A percentile compares a stretch with the other conserved stretches of the same genome.
These are phyloP conservation scores for Eupelmus urozonus DNA, from an alignment of 2,888 invertebrate genomes.

Conservation along the genomic window DNA sequence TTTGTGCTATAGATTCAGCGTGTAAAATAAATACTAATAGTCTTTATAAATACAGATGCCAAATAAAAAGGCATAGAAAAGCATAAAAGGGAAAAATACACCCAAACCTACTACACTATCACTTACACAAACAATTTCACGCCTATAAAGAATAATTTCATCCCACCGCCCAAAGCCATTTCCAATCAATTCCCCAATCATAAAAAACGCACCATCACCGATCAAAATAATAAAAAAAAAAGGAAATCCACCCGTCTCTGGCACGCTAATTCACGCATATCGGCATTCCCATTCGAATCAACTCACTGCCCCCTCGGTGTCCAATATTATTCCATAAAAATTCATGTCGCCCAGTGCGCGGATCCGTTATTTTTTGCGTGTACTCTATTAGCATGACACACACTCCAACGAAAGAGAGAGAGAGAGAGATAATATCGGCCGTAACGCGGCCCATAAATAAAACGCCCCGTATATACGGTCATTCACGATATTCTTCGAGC, in stretches of 20 bases:
- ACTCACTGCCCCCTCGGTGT: background rate
- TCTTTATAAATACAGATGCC: too few relatives aligned
- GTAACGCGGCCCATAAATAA: constrained; percentile 57
- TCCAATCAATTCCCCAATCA: constrained; percentile 52
- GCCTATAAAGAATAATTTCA: background rate
- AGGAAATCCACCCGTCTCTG: background rate
- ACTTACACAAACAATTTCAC: constrained; percentile 11
- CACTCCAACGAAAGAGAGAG: constrained; percentile 23
- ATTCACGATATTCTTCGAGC: constrained; percentile 19
- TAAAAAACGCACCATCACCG: constrained; percentile 29
- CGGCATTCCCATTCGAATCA: constrained; percentile 5
- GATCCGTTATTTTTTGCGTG: constrained; percentile 12
- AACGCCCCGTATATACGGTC: constrained; percentile 20
- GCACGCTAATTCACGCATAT: constrained; percentile 44
- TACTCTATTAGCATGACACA: constrained; percentile 60
- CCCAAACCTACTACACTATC: background rate
- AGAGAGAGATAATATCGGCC: constrained; percentile 54
- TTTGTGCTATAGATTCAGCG: too few relatives aligned
- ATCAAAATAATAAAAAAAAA: background rate
- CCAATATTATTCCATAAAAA: constrained; percentile 57
- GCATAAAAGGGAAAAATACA: background rate
- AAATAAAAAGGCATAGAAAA: too few relatives aligned
- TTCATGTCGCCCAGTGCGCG: constrained; percentile 46
- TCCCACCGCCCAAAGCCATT: background rate
- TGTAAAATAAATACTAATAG: too few relatives aligned